phyloP scores from a whole-genome alignment of 2,888 invertebrate genomes.

The Sabatieria punctata region DNA sequence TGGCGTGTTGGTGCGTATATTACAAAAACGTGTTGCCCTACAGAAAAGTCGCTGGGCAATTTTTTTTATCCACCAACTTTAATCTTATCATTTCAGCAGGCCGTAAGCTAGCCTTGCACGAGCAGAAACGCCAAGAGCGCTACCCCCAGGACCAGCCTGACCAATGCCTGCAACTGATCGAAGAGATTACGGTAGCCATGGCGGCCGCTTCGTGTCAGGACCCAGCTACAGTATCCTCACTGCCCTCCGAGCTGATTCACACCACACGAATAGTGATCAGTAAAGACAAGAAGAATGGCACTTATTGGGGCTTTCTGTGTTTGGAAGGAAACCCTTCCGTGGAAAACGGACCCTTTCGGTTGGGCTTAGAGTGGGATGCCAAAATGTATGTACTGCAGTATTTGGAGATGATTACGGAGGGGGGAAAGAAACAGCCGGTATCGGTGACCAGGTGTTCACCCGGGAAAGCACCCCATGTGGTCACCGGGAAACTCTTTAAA shows the following conservation, averaged over 20 bases:
- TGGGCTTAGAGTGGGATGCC: slow-evolving; percentile 8
- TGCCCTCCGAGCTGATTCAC: neutral
- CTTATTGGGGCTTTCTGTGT: slow-evolving; percentile 3
- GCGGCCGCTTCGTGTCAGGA: too few relatives aligned
- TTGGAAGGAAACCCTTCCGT: neutral
- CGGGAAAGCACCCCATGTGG: slow-evolving; percentile 1
- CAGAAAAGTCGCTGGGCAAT: too few relatives aligned
- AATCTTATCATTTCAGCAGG: too few relatives aligned
- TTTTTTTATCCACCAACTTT: too few relatives aligned
- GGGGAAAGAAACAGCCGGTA: slow-evolving; percentile 6
- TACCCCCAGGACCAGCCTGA: too few relatives aligned
- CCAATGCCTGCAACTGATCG: neutral
- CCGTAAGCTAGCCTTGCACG: too few relatives aligned
- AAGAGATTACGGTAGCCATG: slow-evolving; percentile 1
- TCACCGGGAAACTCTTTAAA: too few relatives aligned
- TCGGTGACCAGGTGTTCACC: neutral
- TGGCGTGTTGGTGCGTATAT: too few relatives aligned
- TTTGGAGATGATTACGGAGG: slow-evolving; percentile 11
- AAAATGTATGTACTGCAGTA: slow-evolving; percentile 9
- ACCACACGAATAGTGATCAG: slow-evolving; percentile 2
- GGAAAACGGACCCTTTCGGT: slow-evolving; percentile 4
- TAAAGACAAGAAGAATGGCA: neutral
- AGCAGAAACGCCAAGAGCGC: too few relatives aligned
- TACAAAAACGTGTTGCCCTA: too few relatives aligned
- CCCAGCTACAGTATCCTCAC: too few relatives aligned